Conservation (phyloP, 2,888 invertebrate species). For the Metopia argyrocephala region DNA sequence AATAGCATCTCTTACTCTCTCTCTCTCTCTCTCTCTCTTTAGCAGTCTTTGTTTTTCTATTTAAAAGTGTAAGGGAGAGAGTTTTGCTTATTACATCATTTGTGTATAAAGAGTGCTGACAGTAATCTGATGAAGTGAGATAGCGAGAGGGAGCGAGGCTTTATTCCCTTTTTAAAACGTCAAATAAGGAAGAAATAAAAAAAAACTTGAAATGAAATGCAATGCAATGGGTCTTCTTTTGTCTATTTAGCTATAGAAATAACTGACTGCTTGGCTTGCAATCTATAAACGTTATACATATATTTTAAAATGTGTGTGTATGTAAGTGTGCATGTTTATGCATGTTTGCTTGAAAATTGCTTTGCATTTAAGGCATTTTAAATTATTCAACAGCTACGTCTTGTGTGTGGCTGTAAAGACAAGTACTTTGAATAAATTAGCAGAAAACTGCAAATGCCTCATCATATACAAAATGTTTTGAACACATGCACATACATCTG, state of each 20-base stretch:
- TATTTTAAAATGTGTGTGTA: not conserved
- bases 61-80: conserved; percentile 2
- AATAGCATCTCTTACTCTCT: too few relatives aligned
- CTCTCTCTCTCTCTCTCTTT: too few relatives aligned
- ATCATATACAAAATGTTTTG: conserved; percentile 37
- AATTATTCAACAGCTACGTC: conserved; percentile 62
- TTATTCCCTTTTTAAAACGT: conserved; percentile 62
- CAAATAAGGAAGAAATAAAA: conserved; percentile 33
- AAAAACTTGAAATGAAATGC: conserved; percentile 29
- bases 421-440: conserved; percentile 64
- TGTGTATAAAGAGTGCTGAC: conserved; percentile 65
- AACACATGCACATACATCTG: conserved; percentile 1
- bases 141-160: too few relatives aligned
- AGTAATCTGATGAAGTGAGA: conserved; percentile 69
- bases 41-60: not conserved
- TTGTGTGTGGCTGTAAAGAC: conserved; percentile 55
- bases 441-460: conserved; percentile 62
- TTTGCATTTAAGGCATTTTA: conserved; percentile 59
- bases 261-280: conserved; percentile 18
- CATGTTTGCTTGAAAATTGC: conserved; percentile 53
- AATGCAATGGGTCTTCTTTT: too few relatives aligned
- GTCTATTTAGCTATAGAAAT: conserved; percentile 31
- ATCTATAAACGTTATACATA: not conserved
- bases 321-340: conserved; percentile 30
- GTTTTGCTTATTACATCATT: not conserved